phyloP scores from a whole-genome alignment of 1,140 invertebrate species.

The Drosophila sproati region DNA sequence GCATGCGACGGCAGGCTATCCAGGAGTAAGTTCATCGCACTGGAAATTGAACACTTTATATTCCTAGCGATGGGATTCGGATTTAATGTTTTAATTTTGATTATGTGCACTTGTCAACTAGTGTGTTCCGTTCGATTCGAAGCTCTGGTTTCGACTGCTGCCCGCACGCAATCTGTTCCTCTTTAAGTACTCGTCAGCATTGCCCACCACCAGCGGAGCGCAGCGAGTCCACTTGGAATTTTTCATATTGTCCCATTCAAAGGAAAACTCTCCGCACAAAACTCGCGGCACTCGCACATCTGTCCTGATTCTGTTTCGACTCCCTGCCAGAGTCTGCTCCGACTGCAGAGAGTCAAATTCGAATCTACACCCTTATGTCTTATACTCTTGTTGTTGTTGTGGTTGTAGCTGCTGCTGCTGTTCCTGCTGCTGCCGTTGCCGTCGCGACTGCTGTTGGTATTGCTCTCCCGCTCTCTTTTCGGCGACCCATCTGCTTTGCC shows the following conservation, averaged over 20 bases:
- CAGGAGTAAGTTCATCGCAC: constrained; percentile 83
- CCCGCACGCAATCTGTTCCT: constrained; percentile 81
- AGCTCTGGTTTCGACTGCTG: constrained; percentile 78
- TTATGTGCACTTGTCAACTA: neutral
- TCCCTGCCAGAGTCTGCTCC: constrained; percentile 2
- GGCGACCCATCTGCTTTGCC: constrained; percentile 78
- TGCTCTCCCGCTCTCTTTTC: constrained; percentile 39
- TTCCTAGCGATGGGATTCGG: neutral
- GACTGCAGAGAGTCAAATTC: constrained; percentile 56
- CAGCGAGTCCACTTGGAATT: constrained; percentile 69
- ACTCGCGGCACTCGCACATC: constrained; percentile 77
- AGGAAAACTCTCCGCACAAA: constrained; percentile 61
- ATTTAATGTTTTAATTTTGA: constrained; percentile 33
- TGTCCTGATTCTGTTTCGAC: constrained; percentile 78
- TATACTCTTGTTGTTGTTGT: neutral
- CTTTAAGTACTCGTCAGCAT: constrained; percentile 75
- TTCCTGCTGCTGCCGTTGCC: neutral
- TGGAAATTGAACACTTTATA: constrained; percentile 18
- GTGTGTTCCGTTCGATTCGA: constrained; percentile 60
- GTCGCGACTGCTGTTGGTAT: constrained; percentile 32
- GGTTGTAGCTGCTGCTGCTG: neutral
- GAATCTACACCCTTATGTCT: constrained; percentile 73
- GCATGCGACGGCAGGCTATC: constrained; percentile 71
- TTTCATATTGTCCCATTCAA: constrained; percentile 84
- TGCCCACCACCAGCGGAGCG: constrained; percentile 49